Evolutionary conservation across 1,140 invertebrate genomes (phyloP).

Genomic region (Harlomillsia oculata): DNA sequence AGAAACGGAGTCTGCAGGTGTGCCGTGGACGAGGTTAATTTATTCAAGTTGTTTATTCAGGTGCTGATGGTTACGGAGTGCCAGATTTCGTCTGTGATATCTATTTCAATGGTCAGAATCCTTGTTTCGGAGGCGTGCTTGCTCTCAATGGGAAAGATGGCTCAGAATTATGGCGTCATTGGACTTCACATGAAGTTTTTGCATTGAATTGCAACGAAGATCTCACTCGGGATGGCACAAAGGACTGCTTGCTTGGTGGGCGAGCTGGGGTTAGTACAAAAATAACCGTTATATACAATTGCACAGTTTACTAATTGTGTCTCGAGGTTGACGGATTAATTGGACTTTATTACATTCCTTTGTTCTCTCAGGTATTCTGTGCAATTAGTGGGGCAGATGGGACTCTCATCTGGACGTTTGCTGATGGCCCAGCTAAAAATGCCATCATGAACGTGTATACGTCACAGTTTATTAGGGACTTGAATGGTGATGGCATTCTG

Average conservation of each 20-base stretch:
- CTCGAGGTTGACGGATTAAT: background rate
- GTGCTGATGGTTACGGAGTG: constrained; percentile 45
- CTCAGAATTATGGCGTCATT: constrained; percentile 62
- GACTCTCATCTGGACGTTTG: constrained; percentile 56
- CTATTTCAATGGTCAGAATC: constrained; percentile 52
- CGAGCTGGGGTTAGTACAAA: constrained; percentile 52
- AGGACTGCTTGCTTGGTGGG: constrained; percentile 65
- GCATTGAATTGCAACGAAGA: constrained; percentile 64
- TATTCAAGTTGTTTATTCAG: too few relatives aligned
- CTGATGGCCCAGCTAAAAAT: constrained; percentile 35
- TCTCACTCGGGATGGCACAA: constrained; percentile 56
- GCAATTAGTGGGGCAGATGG: constrained; percentile 60
- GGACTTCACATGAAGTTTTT: constrained; percentile 62
- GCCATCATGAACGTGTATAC: constrained; percentile 52
- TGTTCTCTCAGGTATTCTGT: constrained; percentile 52
- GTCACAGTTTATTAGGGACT: constrained; percentile 59
- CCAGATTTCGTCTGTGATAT: constrained; percentile 51
- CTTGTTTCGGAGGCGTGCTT: constrained; percentile 66
- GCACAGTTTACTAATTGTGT: background rate
- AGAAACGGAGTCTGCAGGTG: too few relatives aligned
- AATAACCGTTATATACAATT: background rate
- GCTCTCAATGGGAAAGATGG: constrained; percentile 65
- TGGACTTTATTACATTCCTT: constrained; percentile 1
- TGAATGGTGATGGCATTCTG: constrained; percentile 58
- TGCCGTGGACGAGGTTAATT: too few relatives aligned